A percentile compares a stretch with the other conserved stretches of the same genome.
These are phyloP conservation scores for Passerculus sandwichensis DNA, from an alignment of 2,797 vertebrate genomes.

Conservation along the genomic window DNA sequence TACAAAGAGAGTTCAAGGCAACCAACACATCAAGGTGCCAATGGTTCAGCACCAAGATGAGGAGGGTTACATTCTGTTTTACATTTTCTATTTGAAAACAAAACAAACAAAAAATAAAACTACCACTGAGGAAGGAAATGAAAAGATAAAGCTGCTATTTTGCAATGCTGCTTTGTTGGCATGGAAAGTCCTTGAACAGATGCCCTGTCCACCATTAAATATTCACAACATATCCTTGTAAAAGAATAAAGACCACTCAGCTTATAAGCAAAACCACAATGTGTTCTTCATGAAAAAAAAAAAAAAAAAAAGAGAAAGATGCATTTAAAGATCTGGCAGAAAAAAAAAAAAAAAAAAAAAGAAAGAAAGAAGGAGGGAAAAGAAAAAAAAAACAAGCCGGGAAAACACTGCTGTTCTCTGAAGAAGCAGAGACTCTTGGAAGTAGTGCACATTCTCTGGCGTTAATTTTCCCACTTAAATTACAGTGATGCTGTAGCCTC, in stretches of 20 bases:
- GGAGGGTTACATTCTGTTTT: neutral
- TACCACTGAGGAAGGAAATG: neutral
- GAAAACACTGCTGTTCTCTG: neutral
- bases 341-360: neutral
- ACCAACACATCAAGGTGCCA: neutral
- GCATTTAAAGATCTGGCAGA: neutral
- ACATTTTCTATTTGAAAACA: constrained; percentile 4
- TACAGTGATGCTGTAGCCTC: constrained; percentile 85
- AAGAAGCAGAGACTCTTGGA: constrained; percentile 77
- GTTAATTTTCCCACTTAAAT: constrained; percentile 86
- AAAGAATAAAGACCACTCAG: constrained; percentile 62
- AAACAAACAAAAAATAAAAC: neutral
- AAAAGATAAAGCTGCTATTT: constrained; percentile 52
- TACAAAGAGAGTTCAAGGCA: neutral
- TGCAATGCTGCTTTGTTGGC: constrained; percentile 35
- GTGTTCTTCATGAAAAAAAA: neutral
- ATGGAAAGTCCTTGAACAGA: constrained; percentile 65
- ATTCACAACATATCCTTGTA: constrained; percentile 61
- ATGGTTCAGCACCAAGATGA: constrained; percentile 29
- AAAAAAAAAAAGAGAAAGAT: neutral
- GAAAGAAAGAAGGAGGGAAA: neutral
- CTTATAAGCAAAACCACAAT: constrained; percentile 44
- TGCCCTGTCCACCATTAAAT: constrained; percentile 67
- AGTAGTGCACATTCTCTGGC: constrained; percentile 74
- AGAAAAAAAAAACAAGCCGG: neutral